phyloP scores from a whole-genome alignment of 2,888 invertebrate genomes.

The Perithous albicinctus region DNA sequence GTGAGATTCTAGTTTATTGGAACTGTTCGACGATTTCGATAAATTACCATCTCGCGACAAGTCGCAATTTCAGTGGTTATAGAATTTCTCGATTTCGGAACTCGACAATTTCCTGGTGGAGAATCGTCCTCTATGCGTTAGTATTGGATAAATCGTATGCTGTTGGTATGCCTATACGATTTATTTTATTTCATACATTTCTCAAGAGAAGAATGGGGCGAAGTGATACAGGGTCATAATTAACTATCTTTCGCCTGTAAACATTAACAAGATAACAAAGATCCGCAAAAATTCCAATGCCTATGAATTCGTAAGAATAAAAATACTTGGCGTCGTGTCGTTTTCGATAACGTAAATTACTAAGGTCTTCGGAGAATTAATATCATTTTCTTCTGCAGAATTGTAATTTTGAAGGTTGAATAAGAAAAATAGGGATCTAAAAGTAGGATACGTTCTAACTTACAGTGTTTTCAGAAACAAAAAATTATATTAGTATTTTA shows the following conservation, averaged over 20 bases:
- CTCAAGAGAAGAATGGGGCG: neutral
- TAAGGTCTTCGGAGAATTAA: too few species aligned
- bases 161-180: neutral
- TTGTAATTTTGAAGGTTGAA: too few species aligned
- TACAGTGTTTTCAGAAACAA: neutral
- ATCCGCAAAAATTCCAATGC: neutral
- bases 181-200: neutral
- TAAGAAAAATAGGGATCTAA: too few species aligned
- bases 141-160: neutral
- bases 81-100: slow-evolving; percentile 19
- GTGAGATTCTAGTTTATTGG: slow-evolving; percentile 65
- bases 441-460: too few species aligned
- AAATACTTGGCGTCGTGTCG: too few species aligned
- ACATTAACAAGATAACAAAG: neutral
- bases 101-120: slow-evolving; percentile 12
- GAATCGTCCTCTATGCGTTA: neutral
- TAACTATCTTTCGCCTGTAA: neutral
- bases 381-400: too few species aligned
- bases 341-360: too few species aligned
- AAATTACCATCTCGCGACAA: slow-evolving; percentile 45
- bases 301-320: neutral
- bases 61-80: slow-evolving; percentile 32
- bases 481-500: neutral
- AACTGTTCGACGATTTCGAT: slow-evolving; percentile 60
- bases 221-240: neutral